These are phyloP conservation scores for Agraylea sexmaculata DNA, from an alignment of 1,140 invertebrate species.

Conservation along the genomic window DNA sequence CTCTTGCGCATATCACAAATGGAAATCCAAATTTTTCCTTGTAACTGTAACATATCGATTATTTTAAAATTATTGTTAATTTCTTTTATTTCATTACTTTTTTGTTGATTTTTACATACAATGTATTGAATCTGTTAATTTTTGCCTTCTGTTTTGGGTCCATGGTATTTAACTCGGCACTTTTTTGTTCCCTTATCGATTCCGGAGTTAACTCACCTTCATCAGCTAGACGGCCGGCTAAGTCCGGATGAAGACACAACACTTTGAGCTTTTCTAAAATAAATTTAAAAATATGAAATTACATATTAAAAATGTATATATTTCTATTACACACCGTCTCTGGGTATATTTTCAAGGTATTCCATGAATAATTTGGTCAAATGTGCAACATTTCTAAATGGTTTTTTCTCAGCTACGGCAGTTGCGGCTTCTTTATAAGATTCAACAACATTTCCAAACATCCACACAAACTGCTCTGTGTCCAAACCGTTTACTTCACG, in stretches of 20 bases:
- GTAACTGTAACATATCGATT: slow-evolving; percentile 47
- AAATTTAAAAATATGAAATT: slow-evolving; percentile 15
- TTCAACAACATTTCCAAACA: slow-evolving; percentile 55
- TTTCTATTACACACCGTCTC: slow-evolving; percentile 34
- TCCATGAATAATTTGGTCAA: slow-evolving; percentile 41
- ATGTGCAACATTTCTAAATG: slow-evolving; percentile 39
- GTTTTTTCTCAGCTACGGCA: slow-evolving; percentile 38
- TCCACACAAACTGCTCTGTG: slow-evolving; percentile 43
- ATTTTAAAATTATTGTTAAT: slow-evolving; percentile 8
- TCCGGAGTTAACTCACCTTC: slow-evolving; percentile 44
- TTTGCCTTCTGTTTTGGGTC: slow-evolving; percentile 38
- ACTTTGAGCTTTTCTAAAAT: slow-evolving; percentile 44
- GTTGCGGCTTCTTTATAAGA: slow-evolving; percentile 43
- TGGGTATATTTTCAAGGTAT: slow-evolving; percentile 44
- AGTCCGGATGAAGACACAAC: slow-evolving; percentile 49
- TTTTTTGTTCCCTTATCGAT: slow-evolving; percentile 46
- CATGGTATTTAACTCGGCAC: slow-evolving; percentile 43
- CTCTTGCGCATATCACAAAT: slow-evolving; percentile 55
- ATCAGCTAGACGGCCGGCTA: slow-evolving; percentile 47
- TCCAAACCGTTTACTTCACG: slow-evolving; percentile 42
- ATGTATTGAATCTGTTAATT: slow-evolving; percentile 41
- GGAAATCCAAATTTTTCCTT: slow-evolving; percentile 56
- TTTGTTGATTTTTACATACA: slow-evolving; percentile 28
- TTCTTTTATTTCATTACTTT: background rate
- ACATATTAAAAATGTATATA: slow-evolving; percentile 9